These are phyloP conservation scores for Torymus tubicola DNA, from an alignment of 2,888 invertebrate genomes.

Conservation along the genomic window DNA sequence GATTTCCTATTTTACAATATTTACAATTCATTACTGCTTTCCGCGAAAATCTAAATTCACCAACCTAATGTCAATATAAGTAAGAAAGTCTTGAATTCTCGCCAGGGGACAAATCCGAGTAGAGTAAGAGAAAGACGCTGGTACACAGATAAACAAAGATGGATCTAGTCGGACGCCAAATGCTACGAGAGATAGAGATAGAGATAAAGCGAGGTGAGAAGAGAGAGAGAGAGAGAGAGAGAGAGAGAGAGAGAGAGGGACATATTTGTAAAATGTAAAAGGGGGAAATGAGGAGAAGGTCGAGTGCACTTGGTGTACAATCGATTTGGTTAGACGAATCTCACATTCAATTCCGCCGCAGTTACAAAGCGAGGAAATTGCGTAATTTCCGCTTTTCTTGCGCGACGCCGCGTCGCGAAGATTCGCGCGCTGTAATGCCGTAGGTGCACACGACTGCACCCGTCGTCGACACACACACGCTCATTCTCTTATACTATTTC, in stretches of 20 bases:
- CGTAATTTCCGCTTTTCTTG: conserved; percentile 68
- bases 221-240: conserved; percentile 2
- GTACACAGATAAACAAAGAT: too few relatives aligned
- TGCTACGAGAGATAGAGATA: not conserved
- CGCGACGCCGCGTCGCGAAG: conserved; percentile 13
- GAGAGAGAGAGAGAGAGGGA: not conserved
- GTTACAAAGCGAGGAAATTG: conserved; percentile 70
- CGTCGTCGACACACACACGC: conserved; percentile 9
- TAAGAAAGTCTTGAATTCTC: too few relatives aligned
- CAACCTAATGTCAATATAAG: too few relatives aligned
- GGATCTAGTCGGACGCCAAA: too few relatives aligned
- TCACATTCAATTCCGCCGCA: conserved; percentile 59
- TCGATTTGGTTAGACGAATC: conserved; percentile 66
- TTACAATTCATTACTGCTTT: too few relatives aligned
- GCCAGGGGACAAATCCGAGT: too few relatives aligned
- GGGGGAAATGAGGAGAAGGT: conserved; percentile 46
- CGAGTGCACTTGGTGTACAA: conserved; percentile 60
- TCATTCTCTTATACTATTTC: too few relatives aligned
- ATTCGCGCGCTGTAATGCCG: not conserved
- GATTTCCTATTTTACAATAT: too few relatives aligned
- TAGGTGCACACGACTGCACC: not conserved
- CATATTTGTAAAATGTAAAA: conserved; percentile 45
- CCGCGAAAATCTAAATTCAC: too few relatives aligned
- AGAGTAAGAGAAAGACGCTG: too few relatives aligned
- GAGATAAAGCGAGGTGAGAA: not conserved